phyloP scores from a whole-genome alignment of 2,113 vertebrate species.

The Hystrix brachyura region DNA sequence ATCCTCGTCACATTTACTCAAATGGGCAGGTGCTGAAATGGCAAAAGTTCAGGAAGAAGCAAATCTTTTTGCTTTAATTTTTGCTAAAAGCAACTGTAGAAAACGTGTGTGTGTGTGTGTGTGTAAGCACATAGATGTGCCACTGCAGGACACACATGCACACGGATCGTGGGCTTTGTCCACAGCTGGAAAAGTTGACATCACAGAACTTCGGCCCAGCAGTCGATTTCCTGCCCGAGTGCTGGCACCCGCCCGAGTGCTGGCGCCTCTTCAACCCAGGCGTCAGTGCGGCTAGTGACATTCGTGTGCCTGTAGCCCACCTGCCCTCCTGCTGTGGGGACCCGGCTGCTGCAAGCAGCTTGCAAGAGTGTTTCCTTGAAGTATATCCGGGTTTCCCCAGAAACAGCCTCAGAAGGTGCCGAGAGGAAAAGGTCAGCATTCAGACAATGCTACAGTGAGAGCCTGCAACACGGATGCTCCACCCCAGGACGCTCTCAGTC shows the following conservation, averaged over 20 bases:
- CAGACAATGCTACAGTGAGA: not conserved
- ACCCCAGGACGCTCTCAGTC: not conserved
- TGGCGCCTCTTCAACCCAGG: not conserved
- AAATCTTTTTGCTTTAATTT: conserved; percentile 60
- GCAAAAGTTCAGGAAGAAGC: conserved; percentile 72
- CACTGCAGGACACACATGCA: too few species aligned
- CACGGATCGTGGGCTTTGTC: not conserved
- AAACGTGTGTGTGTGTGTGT: not conserved
- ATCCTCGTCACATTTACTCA: conserved; percentile 83
- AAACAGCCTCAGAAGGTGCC: not conserved
- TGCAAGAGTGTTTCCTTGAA: not conserved
- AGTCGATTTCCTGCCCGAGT: accelerated
- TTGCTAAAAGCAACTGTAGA: conserved; percentile 39
- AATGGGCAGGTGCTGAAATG: conserved; percentile 80
- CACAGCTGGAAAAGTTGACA: not conserved
- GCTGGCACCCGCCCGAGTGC: accelerated
- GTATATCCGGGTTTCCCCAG: not conserved
- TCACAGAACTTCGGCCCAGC: accelerated
- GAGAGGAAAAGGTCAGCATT: not conserved
- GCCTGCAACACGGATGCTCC: too few species aligned
- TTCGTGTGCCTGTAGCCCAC: not conserved
- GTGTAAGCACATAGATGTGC: too few species aligned
- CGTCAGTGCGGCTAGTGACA: not conserved
- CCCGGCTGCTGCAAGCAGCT: not conserved
- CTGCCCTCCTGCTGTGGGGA: not conserved